Evolutionary conservation across 2,888 invertebrate species (phyloP), one percentile per base, ranked within the genome.

Genomic region (Mythimna pallens): DNA sequence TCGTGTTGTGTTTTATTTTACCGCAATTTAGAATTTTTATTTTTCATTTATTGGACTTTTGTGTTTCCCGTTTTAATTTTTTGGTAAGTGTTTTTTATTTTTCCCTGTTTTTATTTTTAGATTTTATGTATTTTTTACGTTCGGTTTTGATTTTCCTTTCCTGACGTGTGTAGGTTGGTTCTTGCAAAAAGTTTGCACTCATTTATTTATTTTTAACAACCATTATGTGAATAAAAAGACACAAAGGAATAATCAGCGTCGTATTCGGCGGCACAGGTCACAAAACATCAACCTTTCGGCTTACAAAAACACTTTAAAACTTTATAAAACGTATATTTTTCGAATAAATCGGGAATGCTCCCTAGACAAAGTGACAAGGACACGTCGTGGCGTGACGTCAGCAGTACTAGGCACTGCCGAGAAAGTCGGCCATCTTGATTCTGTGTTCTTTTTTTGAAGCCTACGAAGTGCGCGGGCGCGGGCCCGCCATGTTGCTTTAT

Each of bases 361-460:
- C 89, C 91, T 95, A 94, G 94, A 89, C 90, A 89, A 92, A 89
- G 84, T 86, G 84, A 89, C 93, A 94, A 94, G 95, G 95, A 94
- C 95, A 95, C 95, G 94, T 94, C 94, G 93, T 92, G 90, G 92
- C 83, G 93, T 96, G 96, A 96, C 96, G 96, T 96, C 96, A 96
- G 94, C 90, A 88, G 84, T 90, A 90, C 93, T 95, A 96, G 94
- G 92, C 91, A 95, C 95, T 96, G 95, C 86, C 93, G 94, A 93
- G 95, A 94, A 95, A 95, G 94, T 93, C 96, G 87, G 96, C 96
- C 96, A 96, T 96, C 92, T 96, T 96, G 95, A 86, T 91, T 91
- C 86, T 93, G 91, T 94, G 91, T 90, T 94, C 93, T 94, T 96
- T 96, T 94, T 94, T 95, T 92, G 91, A 95, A 95, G 93, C 95